These are phyloP conservation scores for Macrotus californicus DNA, from an alignment of 2,113 vertebrate species.

Conservation along the genomic window DNA sequence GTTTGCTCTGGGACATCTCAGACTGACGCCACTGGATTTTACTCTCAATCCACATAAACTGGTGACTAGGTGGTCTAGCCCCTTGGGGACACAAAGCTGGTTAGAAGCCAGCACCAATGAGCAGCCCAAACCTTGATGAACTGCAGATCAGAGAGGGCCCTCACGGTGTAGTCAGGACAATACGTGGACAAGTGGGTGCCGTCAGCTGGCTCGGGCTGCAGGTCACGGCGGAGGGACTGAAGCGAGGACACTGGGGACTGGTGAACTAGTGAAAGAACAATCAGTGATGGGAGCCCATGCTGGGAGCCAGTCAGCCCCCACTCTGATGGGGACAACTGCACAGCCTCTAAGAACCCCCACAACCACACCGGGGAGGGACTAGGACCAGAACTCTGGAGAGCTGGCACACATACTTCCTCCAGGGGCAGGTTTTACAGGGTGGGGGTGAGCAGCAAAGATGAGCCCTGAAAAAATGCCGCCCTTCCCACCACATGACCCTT, in stretches of 20 bases:
- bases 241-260: constrained; percentile 88
- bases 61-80: background rate
- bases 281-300: background rate
- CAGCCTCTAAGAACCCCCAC: background rate
- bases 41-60: background rate
- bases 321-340: background rate
- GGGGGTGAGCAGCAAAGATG: fast-evolving
- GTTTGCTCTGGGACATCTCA: background rate
- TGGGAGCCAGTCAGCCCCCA: background rate
- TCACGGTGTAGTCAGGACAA: constrained; percentile 93
- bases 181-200: constrained; percentile 82
- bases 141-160: constrained; percentile 92
- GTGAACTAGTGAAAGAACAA: constrained; percentile 76
- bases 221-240: constrained; percentile 78
- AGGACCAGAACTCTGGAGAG: background rate
- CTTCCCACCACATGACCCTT: background rate
- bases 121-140: constrained; percentile 80
- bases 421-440: background rate
- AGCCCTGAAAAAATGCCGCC: background rate
- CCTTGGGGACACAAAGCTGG: background rate
- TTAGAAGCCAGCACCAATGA: background rate
- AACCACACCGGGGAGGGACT: background rate
- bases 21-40: background rate
- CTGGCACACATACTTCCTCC: background rate
- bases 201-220: constrained; percentile 80